Evolutionary conservation across 2,888 invertebrate species (phyloP), one percentile per base, ranked within the genome.

Genomic region (Tetropium fuscum): DNA sequence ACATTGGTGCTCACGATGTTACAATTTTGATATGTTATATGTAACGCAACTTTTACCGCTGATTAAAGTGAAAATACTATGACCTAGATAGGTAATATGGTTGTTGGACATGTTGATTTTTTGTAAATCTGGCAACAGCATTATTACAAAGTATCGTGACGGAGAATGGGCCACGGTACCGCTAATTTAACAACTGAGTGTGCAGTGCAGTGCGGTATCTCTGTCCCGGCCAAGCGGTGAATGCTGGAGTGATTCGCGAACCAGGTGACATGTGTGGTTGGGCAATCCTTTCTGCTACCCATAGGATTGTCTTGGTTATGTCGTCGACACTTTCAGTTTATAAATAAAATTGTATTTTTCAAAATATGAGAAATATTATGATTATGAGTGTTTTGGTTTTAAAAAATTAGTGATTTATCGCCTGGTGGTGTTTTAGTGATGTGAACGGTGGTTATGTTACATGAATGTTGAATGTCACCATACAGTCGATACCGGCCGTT

Each of bases 401-500:
- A n/a, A n/a, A n/a, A n/a, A n/a, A n/a, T n/a, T n/a, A n/a, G n/a
- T n/a, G n/a, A n/a, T 27, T 22, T 32, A 10, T 47, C 3, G 27
- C 38, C 36, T 11, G 16, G 43, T 32, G 15, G 53, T 53, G 58
- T 51, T 47, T 55, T 45, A 32, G 56, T 57, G 69, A 57, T 57
- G 64, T 63, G 57, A 54, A 56, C 45, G 54, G 58, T 60, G 40
- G 61, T 8, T 41, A n/a, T 30, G 45, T 41, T 38, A 27, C 22
- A 20, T n/a, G n/a, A n/a, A n/a, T n/a, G n/a, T 64, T 73, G 75
- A 69, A 82, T 82, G 82, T 82, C 82, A 64, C 82, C 82, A 34
- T 82, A 82, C 63, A 82, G 81, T 67, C 78, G 81, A 32, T 82
- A 82, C 76, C 79, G 81, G 76, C 80, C 81, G 11, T 71, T 82